phyloP scores from a whole-genome alignment of 2,113 vertebrate species.

The Aepyceros melampus region DNA sequence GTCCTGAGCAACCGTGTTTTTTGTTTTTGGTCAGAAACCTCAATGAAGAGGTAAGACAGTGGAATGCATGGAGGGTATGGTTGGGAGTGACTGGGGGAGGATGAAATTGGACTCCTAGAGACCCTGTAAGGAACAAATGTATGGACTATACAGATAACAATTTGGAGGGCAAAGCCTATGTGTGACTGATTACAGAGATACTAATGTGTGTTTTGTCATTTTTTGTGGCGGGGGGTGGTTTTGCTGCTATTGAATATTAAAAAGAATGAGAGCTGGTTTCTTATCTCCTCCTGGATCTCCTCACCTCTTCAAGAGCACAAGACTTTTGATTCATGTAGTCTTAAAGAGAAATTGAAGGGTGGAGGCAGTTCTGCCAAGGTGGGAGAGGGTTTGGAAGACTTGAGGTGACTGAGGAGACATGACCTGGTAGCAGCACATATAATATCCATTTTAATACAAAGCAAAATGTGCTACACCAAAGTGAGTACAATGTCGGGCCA shows the following conservation, averaged over 20 bases:
- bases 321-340: background rate
- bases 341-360: background rate
- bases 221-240: background rate
- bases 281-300: background rate
- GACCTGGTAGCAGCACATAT: background rate
- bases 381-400: background rate
- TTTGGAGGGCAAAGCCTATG: background rate
- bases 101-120: background rate
- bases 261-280: background rate
- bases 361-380: background rate
- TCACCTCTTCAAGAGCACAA: background rate
- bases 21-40: too few species aligned
- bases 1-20: background rate
- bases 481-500: background rate
- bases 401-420: background rate
- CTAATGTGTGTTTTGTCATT: background rate
- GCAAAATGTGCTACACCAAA: too few species aligned
- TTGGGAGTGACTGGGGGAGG: accelerated
- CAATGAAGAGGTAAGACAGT: background rate
- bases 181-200: background rate
- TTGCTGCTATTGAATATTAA: background rate
- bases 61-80: background rate
- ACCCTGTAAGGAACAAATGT: background rate
- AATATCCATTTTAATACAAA: background rate
- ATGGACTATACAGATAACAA: background rate